Conservation (phyloP, 2,797 vertebrate species). For the Etheostoma nigrum region DNA sequence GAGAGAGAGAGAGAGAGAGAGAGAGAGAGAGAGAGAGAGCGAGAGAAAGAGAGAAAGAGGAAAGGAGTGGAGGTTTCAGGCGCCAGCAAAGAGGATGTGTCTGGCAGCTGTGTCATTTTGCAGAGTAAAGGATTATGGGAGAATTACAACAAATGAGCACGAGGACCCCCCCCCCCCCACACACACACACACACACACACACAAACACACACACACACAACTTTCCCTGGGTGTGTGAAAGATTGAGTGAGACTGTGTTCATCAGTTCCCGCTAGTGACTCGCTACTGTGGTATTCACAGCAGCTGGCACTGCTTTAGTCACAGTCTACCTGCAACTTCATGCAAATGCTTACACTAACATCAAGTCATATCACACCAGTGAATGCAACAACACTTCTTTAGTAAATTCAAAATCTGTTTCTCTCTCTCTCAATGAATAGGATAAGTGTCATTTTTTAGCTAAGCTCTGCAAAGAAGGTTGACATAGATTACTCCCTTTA, state of each 20-base stretch:
- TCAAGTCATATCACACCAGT: not conserved
- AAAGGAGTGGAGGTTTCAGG: slow-evolving; percentile 70
- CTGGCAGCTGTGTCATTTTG: slow-evolving; percentile 79
- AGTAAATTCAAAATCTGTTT: not conserved
- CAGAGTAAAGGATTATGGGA: slow-evolving; percentile 79
- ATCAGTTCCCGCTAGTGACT: slow-evolving; percentile 53
- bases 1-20: slow-evolving; percentile 21
- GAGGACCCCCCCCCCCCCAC: slow-evolving; percentile 35
- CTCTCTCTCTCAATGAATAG: not conserved
- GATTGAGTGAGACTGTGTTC: slow-evolving; percentile 6
- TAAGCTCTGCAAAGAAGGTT: not conserved
- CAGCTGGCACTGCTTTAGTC: slow-evolving; percentile 56
- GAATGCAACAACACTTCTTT: not conserved
- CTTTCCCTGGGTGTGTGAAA: slow-evolving; percentile 32
- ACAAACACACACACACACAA: slow-evolving; percentile 24
- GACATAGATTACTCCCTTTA: slow-evolving; percentile 12
- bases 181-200: slow-evolving; percentile 24
- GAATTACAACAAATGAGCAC: slow-evolving; percentile 68
- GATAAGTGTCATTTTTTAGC: not conserved
- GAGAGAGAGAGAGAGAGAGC: slow-evolving; percentile 28
- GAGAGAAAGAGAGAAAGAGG: slow-evolving; percentile 33
- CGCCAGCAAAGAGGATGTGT: slow-evolving; percentile 76
- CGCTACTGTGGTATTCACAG: slow-evolving; percentile 37
- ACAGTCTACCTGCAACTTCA: slow-evolving; percentile 50
- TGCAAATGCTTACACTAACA: slow-evolving; percentile 4